These are phyloP conservation scores for Callosobruchus maculatus DNA, from an alignment of 2,888 invertebrate species.

Conservation along the genomic window DNA sequence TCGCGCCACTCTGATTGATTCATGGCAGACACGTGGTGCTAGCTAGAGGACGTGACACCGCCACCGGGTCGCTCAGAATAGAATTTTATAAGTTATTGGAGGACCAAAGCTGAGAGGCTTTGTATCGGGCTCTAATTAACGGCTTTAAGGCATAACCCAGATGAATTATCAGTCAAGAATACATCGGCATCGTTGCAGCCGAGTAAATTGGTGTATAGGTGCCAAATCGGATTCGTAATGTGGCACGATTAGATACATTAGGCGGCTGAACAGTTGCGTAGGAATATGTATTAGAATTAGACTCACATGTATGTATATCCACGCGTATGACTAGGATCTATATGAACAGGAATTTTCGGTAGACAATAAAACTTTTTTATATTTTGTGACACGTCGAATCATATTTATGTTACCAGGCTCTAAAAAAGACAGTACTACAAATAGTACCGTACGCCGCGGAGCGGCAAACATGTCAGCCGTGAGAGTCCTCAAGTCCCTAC, in stretches of 20 bases:
- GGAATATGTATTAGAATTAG: too few relatives aligned
- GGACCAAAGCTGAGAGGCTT: neutral
- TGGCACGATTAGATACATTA: neutral
- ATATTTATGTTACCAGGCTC: too few relatives aligned
- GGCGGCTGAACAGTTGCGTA: too few relatives aligned
- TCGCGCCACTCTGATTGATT: constrained; percentile 45
- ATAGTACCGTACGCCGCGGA: too few relatives aligned
- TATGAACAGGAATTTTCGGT: too few relatives aligned
- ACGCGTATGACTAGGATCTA: too few relatives aligned
- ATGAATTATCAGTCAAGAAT: neutral
- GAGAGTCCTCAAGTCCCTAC: too few relatives aligned
- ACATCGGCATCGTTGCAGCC: neutral
- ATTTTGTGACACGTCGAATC: too few relatives aligned
- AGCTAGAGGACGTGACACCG: constrained; percentile 7
- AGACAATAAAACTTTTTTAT: too few relatives aligned
- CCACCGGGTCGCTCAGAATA: constrained; percentile 9
- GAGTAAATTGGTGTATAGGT: neutral
- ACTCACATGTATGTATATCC: too few relatives aligned
- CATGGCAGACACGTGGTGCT: constrained; percentile 46
- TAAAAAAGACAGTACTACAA: too few relatives aligned
- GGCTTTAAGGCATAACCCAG: neutral
- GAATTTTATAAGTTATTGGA: neutral
- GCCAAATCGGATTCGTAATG: neutral
- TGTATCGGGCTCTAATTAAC: neutral
- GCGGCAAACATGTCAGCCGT: too few relatives aligned